Base-by-base conservation (phyloP, 2,113 vertebrate genomes). In the Halcyon senegalensis region DNA sequence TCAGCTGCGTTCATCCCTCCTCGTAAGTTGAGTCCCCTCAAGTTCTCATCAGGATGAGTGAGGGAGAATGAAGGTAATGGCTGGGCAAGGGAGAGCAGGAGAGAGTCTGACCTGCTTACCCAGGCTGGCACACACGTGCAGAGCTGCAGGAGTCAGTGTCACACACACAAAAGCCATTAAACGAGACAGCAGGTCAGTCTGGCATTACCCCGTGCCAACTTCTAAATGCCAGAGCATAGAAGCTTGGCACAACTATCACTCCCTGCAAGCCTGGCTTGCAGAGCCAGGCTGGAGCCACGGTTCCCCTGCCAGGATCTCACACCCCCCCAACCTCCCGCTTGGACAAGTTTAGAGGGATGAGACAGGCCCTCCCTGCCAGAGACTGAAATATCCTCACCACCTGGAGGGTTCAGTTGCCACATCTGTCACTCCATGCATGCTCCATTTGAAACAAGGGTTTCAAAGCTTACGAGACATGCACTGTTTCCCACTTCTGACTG, bases 151-250 rank as follows among this genome's bases (percentile, higher is more conserved):
- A 98, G 87, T 46, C 94, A 50, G 85, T 84, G 43, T 89, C 74
- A 86, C 87, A 94, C 84, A 93, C 79, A 89, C 66, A 97, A 90
- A 96, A 96, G 89, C 94, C 89, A 94, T 96, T 97, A 97, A 97
- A 84, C 6, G 13, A 96, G 93, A 96, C 96, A 93, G 89, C 83
- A 88, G 93, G 92, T 96, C 96, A 94, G 75, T 95, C 95, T 96
- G 88, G 93, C 95, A 68, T 90, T 35, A 68, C 33, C 73, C 48
- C 43, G 62, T 82, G 59, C 94, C 93, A 91, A 48, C 89, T 96
- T 28, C 90, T 91, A 97, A 97, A 95, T 72, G 90, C 87, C 83
- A 95, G 75, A 76, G 90, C 68, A 80, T 46, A 85, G 25, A 79
- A 78, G 58, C 83, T 66, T 90, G 94, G 82, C 81, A 91, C 17